Percentiles rank a stretch among this genome's conserved stretches.
These are phyloP conservation scores for Sporophila hypoxantha DNA, from an alignment of 2,113 vertebrate species.

Conservation along the genomic window DNA sequence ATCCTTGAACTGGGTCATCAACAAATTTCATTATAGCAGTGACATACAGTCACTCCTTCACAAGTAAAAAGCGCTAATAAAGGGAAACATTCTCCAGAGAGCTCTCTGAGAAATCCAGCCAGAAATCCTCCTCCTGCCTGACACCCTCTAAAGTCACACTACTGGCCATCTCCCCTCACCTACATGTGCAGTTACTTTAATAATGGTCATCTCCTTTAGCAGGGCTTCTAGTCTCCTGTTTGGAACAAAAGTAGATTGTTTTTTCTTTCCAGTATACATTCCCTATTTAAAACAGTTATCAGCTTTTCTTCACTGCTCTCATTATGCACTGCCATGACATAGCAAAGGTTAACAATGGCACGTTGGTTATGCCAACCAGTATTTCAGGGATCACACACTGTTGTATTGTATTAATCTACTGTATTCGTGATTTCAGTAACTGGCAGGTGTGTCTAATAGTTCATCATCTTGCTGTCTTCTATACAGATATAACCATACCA, in stretches of 20 bases:
- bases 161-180: not conserved
- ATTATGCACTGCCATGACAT: not conserved
- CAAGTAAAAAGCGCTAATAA: slow-evolving; percentile 10
- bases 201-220: not conserved
- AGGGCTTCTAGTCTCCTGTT: not conserved
- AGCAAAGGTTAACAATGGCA: not conserved
- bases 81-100: slow-evolving; percentile 10
- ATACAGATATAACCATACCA: not conserved
- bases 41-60: slow-evolving; percentile 12
- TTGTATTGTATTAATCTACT: not conserved
- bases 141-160: not conserved
- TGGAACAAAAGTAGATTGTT: not conserved
- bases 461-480: not conserved
- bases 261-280: not conserved
- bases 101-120: not conserved
- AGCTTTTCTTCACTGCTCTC: not conserved
- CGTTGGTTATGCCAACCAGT: not conserved
- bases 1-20: slow-evolving; percentile 9
- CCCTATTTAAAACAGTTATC: not conserved
- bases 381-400: not conserved
- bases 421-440: not conserved
- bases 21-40: not conserved
- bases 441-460: not conserved
- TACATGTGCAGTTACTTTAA: not conserved
- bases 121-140: not conserved